Base-by-base conservation (phyloP, 37 sponge, comb jelly and placozoan species). In the Crambe crambe region DNA sequence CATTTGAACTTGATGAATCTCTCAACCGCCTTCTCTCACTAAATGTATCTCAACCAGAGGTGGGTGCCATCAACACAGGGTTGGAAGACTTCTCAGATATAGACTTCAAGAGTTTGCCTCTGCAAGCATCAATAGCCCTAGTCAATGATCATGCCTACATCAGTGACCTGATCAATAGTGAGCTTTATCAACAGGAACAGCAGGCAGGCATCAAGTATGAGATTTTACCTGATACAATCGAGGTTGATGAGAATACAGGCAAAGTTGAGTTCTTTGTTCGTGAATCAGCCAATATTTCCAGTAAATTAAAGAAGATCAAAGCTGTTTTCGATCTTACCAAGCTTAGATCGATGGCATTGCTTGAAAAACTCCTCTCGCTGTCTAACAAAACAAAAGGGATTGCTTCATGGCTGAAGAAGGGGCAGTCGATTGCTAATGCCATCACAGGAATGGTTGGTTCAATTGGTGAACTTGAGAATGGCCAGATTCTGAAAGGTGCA, bases 81-180 rank as follows among this genome's bases (percentile, higher is more conserved):
- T n/a, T n/a, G n/a, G n/a, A n/a, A n/a, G n/a, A n/a, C n/a, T n/a
- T n/a, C n/a, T n/a, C n/a, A n/a, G n/a, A n/a, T n/a, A n/a, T n/a
- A n/a, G n/a, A n/a, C n/a, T n/a, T n/a, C n/a, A n/a, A n/a, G n/a
- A n/a, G n/a, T n/a, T n/a, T n/a, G n/a, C n/a, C n/a, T n/a, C n/a
- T n/a, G n/a, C n/a, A n/a, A n/a, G n/a, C n/a, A n/a, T n/a, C n/a
- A n/a, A n/a, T n/a, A n/a, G n/a, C 64, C 6, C 17, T 62, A 25
- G 64, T 22, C 8, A 62, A 10, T n/a, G 64, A 62, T n/a, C 64
- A 62, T 62, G 64, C 64, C 26, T 62, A 62, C 27, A 29, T 62
- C 27, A 62, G 64, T 62, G 64, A 62, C n/a, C 64, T 62, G 21
- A 62, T 62, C 64, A 62, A 29, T 29, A 23, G 64, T n/a, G 64